A percentile compares a stretch with the other conserved stretches of the same genome.
phyloP scores from a whole-genome alignment of 1,140 invertebrate genomes.

The Meloidogyne exigua region DNA sequence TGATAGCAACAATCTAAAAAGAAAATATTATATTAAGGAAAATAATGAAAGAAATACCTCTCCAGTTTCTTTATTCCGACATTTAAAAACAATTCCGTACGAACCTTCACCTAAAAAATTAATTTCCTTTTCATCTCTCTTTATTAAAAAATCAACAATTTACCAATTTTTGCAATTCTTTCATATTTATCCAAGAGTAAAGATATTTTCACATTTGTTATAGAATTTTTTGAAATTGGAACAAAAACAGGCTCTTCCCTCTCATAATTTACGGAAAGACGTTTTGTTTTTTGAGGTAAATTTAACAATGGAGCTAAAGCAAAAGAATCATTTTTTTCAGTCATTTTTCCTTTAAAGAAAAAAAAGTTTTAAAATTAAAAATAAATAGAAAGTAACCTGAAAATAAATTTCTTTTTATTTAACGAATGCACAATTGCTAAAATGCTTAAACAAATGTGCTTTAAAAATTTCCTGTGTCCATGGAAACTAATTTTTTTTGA shows the following conservation, averaged over 20 bases:
- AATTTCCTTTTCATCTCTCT: not conserved
- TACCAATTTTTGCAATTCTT: slow-evolving; percentile 85
- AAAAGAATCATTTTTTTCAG: not conserved
- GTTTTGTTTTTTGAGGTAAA: slow-evolving; percentile 5
- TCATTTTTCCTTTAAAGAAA: not conserved
- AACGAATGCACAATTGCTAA: not conserved
- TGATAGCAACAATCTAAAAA: slow-evolving; percentile 84
- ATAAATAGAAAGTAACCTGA: not conserved
- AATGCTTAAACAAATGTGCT: not conserved
- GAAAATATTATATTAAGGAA: slow-evolving; percentile 79
- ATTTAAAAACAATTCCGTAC: slow-evolving; percentile 97
- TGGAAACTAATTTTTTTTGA: not conserved
- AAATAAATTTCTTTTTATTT: not conserved
- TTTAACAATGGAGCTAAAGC: not conserved
- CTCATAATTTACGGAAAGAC: not conserved
- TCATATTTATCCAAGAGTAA: slow-evolving; percentile 87
- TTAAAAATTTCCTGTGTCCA: not conserved
- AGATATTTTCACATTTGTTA: slow-evolving; percentile 10
- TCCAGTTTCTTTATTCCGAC: slow-evolving; percentile 89
- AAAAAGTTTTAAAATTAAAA: not conserved
- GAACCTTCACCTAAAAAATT: slow-evolving; percentile 84
- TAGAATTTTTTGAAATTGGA: not conserved
- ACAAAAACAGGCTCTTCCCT: not conserved
- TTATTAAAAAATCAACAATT: not conserved
- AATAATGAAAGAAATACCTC: slow-evolving; percentile 65